Conservation (phyloP, 2,797 vertebrate genomes). For the Platalea minor region DNA sequence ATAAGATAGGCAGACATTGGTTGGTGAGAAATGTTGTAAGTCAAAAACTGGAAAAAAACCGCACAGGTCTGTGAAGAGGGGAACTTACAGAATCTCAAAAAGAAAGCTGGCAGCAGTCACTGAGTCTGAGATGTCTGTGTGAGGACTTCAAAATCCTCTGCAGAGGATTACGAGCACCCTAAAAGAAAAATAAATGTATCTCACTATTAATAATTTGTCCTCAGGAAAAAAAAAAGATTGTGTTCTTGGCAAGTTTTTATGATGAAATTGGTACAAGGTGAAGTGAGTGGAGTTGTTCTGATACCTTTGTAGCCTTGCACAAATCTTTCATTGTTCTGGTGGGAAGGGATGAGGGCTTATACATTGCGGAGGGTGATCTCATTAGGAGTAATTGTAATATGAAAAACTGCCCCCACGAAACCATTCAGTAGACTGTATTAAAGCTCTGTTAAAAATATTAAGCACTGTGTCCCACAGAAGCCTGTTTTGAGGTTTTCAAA, state of each 20-base stretch:
- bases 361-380: conserved; percentile 32
- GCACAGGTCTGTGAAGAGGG: not conserved
- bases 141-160: not conserved
- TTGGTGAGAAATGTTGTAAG: not conserved
- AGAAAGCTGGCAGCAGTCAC: not conserved
- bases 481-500: not conserved
- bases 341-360: not conserved
- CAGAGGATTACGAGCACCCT: not conserved
- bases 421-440: conserved; percentile 22
- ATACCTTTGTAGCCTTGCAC: not conserved
- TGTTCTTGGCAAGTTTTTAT: not conserved
- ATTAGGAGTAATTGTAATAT: conserved; percentile 50
- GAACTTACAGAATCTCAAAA: not conserved
- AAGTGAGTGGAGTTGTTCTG: conserved; percentile 10
- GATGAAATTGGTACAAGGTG: conserved; percentile 1
- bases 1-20: not conserved
- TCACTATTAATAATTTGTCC: not conserved
- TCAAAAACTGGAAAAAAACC: not conserved
- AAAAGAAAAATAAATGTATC: not conserved
- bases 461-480: not conserved
- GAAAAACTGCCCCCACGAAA: conserved; percentile 24
- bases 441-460: conserved; percentile 58
- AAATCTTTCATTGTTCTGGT: conserved; percentile 51
- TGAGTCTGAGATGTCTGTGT: not conserved
- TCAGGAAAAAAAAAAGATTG: not conserved